Evolutionary conservation across 2,113 vertebrate species (phyloP), one percentile per base, ranked within the genome.

Genomic region (Pyrgilauda ruficollis): DNA sequence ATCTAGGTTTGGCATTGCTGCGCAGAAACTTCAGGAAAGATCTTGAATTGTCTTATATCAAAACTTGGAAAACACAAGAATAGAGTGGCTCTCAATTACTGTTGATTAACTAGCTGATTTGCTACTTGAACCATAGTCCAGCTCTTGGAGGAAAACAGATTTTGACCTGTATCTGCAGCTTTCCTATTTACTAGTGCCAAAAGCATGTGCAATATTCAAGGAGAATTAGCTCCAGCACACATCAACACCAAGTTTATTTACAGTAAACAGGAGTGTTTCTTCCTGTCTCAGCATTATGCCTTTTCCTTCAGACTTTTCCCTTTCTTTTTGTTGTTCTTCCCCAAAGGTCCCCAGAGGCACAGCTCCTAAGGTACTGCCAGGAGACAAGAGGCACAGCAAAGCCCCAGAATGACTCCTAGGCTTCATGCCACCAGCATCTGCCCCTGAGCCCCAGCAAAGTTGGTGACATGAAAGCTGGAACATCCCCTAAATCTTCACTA

Each of bases 401-500:
- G 58, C 70, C 58, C n/a, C 81, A 76, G 77, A 87, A 66, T 7
- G 10, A 55, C 35, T 94, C 86, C 63, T 37, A n/a, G n/a, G 53
- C 73, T 87, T 92, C 92, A 79, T 69, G 73, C 67, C 73, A 86
- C 92, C 68, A 62, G 61, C 91, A 79, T 41, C 87, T 92, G 61
- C 64, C 58, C 66, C 61, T 72, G 58, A 47, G 76, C 55, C 82
- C 79, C 73, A 87, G 97, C 94, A 97, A 98, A 98, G 97, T 62
- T 97, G 97, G 96, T 98, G 98, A 98, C 98, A 98, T 97, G 97
- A 98, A 98, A 98, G 98, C 98, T 98, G 98, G 98, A 98, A 98
- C 97, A 98, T 98, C 97, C 97, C 93, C 95, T 91, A 98, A 98
- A 98, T 98, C 97, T 98, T 97, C 97, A 97, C 98, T 98, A 98